A percentile compares a stretch with the other conserved stretches of the same genome.
phyloP scores from a whole-genome alignment of 2,797 vertebrate genomes.

The Melopsittacus undulatus region DNA sequence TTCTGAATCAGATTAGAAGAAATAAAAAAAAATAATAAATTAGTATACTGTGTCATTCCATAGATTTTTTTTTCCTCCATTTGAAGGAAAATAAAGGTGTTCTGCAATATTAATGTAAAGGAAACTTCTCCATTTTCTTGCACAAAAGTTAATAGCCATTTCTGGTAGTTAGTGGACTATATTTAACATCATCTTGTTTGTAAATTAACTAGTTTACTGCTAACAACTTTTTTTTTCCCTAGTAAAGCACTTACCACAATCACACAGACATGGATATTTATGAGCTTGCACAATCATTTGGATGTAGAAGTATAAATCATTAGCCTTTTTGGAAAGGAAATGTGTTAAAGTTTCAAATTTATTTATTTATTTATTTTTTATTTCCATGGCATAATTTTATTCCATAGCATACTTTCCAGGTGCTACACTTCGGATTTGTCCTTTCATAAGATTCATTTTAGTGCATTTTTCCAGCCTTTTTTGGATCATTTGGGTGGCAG shows the following conservation, averaged over 20 bases:
- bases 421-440: neutral
- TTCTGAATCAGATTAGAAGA: neutral
- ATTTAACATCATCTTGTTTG: neutral
- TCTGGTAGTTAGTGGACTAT: neutral
- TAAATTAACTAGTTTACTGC: neutral
- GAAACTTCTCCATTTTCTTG: accelerated
- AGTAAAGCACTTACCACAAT: neutral
- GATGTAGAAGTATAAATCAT: neutral
- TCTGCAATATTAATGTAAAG: neutral
- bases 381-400: neutral
- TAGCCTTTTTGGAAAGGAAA: neutral
- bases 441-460: neutral
- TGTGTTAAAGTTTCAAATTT: neutral
- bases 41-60: accelerated
- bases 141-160: neutral
- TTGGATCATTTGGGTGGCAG: neutral
- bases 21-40: neutral
- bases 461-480: neutral
- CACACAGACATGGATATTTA: neutral
- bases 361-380: neutral
- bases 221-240: neutral
- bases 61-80: neutral
- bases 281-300: neutral
- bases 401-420: no score
- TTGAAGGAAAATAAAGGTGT: neutral